phyloP scores from a whole-genome alignment of 2,113 vertebrate genomes.

The Mionectes macconnelli region DNA sequence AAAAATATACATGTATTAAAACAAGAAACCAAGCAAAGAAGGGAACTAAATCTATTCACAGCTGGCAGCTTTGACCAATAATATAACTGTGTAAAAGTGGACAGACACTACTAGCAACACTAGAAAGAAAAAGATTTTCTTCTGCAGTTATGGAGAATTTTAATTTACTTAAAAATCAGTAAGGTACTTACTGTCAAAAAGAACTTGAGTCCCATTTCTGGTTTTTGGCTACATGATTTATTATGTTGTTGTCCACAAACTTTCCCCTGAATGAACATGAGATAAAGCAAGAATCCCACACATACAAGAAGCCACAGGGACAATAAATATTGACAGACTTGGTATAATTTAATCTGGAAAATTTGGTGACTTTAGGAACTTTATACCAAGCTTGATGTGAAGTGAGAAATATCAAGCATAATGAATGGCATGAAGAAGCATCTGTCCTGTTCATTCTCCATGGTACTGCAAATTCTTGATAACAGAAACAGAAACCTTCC shows the following conservation, averaged over 20 bases:
- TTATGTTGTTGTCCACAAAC: background rate
- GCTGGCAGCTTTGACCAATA: background rate
- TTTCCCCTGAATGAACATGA: background rate
- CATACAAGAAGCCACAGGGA: background rate
- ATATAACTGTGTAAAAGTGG: background rate
- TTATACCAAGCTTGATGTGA: background rate
- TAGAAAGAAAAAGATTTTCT: background rate
- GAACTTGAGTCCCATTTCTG: background rate
- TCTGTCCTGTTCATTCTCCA: background rate
- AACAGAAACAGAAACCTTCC: background rate
- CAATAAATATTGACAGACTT: background rate
- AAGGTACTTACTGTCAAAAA: background rate
- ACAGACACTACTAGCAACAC: background rate
- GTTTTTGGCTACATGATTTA: background rate
- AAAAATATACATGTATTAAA: background rate
- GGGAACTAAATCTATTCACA: background rate
- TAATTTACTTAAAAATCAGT: background rate
- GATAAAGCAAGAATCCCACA: background rate
- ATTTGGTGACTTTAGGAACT: background rate
- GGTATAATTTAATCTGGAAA: background rate
- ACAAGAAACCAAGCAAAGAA: background rate
- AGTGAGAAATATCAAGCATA: background rate
- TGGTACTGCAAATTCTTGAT: background rate
- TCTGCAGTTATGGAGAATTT: background rate
- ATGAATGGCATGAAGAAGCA: background rate